Base-by-base conservation (phyloP, 2,113 vertebrate genomes). In the Jacana jacana region DNA sequence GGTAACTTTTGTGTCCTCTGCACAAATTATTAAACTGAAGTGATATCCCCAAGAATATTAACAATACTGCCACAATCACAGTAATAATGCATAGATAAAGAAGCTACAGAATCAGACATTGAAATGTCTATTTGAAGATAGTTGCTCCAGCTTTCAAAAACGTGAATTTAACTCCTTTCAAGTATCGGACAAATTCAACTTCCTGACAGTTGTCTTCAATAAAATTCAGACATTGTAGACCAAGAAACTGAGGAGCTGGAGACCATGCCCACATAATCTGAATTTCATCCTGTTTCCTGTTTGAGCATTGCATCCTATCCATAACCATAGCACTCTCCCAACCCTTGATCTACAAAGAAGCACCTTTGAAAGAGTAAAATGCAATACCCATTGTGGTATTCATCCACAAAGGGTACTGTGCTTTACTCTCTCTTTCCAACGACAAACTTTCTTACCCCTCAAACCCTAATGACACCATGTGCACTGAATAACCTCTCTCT, bases 1-100 rank as follows among this genome's bases (percentile, higher is more conserved):
- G 37, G 88, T 75, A 78, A 64, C 72, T 91, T 93, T 92, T 95
- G n/a, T 75, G 44, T 77, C 92, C 31, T 89, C 55, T 57, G n/a
- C 52, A 83, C 27, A 25, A 68, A 90, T 85, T 93, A 84, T 82
- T 58, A 85, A 91, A 55, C 17, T 52, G 77, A 84, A 82, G 48
- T 84, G 1, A 18, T 81, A 79, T 79, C 96, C 40, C 78, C 33
- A 82, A 89, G 33, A 88, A 76, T 86, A 76, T 33, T 15, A 86
- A 81, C 17, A 86, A 33, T 1, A 3, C 63, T 92, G 12, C 63
- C 40, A 68, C 25, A 78, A 70, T 44, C 20, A 30, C 54, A 78
- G 19, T 39, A 81, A 64, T 64, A 77, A 85, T 39, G 57, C 23
- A 13, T 89, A 82, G 60, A 58, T 37, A 83, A 85, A 37, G 65